Evolutionary conservation across 2,113 vertebrate species (phyloP).

Genomic region (Etia nguti): DNA sequence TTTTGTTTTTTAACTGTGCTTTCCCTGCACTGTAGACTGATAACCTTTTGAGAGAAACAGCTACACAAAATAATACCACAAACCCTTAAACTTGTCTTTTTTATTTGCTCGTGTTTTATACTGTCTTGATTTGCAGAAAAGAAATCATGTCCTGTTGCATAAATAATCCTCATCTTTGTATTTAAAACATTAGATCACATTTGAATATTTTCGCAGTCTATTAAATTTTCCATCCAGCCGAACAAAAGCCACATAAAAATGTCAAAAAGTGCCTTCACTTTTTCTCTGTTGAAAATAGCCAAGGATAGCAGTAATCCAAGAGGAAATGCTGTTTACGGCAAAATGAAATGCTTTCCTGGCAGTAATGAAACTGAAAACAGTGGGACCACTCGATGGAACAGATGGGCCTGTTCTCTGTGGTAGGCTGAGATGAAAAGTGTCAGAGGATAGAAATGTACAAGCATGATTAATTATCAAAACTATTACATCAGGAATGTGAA

Average conservation of each 20-base stretch:
- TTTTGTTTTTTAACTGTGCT: not conserved
- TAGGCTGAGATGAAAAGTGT: not conserved
- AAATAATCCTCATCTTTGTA: not conserved
- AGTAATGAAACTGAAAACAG: conserved; percentile 5
- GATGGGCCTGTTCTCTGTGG: conserved; percentile 8
- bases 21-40: not conserved
- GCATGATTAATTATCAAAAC: not conserved
- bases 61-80: not conserved
- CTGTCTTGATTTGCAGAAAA: not conserved
- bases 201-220: not conserved
- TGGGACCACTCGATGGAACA: not conserved
- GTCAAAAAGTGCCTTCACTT: not conserved
- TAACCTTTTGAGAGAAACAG: not conserved
- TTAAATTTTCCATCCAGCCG: not conserved
- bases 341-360: conserved; percentile 4
- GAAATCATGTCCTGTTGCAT: not conserved
- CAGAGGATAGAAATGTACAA: not conserved
- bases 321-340: not conserved
- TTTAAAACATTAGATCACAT: not conserved
- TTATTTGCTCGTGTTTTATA: not conserved
- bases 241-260: not conserved
- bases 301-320: not conserved
- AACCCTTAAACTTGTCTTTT: not conserved
- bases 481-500: not conserved
- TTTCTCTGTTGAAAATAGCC: not conserved